Base-by-base conservation (phyloP, 2,888 invertebrate species). In the Ganaspis brasiliensis region DNA sequence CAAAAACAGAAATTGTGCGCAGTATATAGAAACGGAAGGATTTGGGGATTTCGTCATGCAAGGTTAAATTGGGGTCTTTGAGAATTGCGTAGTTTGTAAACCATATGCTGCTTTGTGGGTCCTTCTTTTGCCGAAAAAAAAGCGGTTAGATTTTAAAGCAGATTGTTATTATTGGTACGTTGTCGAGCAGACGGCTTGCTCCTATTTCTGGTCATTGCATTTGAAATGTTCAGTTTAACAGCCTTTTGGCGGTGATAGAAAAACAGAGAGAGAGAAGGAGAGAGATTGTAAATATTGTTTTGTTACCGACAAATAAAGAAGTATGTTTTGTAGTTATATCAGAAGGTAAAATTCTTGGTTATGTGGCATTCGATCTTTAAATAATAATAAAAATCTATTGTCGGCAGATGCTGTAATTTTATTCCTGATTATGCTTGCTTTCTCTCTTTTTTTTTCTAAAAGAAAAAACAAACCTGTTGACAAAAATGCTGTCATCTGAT, bases 11-110 rank as follows among this genome's bases (percentile, higher is more conserved):
- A 67, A 45, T 67, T 61, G 1, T 67, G 26, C 67, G 67, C 67
- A 67, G 67, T 49, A 14, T 19, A 19, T 31, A 31, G 2, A 19
- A 16, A 9, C 19, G 45, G 24, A 24, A 49, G 45, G 24, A 5
- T 9, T 67, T 67, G 45, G 74, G 26, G 55, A 57, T 75, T 49
- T 70, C 70, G 40, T 31, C 49, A 26, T 19, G 31, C 24, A 70
- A 76, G 75, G 75, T 59, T 61, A 61, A 37, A 19, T 74, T 37
- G 70, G 37, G 70, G 74, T 45, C 40, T 26, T 55, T 9, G 16
- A 24, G 26, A 59, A 73, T 24, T 73, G 73, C 70, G 76, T 67
- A 70, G 49, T 8, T 19, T 52, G 26, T 37, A 72, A 19, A 26
- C 14, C 31, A 45, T 67, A 40, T 14, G 14, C 21, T 19, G 67